These are phyloP conservation scores for Vannuccia rotundouncinata DNA, from an alignment of 2,888 invertebrate species.

Conservation along the genomic window DNA sequence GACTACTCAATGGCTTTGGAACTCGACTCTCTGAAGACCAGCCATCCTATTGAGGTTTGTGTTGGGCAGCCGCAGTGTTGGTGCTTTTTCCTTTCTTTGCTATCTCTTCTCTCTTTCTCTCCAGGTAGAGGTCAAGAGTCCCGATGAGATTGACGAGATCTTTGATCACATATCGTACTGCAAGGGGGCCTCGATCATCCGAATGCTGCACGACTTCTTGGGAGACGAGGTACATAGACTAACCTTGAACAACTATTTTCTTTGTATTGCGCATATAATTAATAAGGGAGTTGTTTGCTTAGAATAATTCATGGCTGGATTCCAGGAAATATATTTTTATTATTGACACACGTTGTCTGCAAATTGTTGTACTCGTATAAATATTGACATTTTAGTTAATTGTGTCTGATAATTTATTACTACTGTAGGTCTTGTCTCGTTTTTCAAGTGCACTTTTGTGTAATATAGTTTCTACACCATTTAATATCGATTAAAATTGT, in stretches of 20 bases:
- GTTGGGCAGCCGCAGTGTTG: too few relatives aligned
- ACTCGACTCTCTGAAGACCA: conserved; percentile 75
- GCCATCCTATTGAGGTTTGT: conserved; percentile 94
- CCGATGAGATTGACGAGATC: conserved; percentile 89
- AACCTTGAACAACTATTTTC: not conserved
- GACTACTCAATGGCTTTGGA: conserved; percentile 72
- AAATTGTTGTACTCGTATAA: too few relatives aligned
- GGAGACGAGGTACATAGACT: conserved; percentile 68
- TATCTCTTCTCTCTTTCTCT: conserved; percentile 50
- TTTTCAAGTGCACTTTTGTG: too few relatives aligned
- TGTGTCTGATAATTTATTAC: too few relatives aligned
- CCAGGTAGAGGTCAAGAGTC: conserved; percentile 81
- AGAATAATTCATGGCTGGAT: too few relatives aligned
- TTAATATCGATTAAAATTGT: too few relatives aligned
- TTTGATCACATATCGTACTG: conserved; percentile 94
- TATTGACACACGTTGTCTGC: too few relatives aligned
- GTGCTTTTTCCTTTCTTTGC: too few relatives aligned
- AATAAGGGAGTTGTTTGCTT: not conserved
- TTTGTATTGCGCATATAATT: not conserved
- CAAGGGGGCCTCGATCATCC: conserved; percentile 85
- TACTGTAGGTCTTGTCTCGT: too few relatives aligned
- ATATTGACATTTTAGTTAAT: too few relatives aligned
- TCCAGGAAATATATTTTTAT: too few relatives aligned
- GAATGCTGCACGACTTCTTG: conserved; percentile 87
- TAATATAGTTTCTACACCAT: too few relatives aligned